Percentiles rank a stretch among this genome's conserved stretches.
Conservation (phyloP, 2,113 vertebrate genomes). For the Myotis yumanensis region DNA sequence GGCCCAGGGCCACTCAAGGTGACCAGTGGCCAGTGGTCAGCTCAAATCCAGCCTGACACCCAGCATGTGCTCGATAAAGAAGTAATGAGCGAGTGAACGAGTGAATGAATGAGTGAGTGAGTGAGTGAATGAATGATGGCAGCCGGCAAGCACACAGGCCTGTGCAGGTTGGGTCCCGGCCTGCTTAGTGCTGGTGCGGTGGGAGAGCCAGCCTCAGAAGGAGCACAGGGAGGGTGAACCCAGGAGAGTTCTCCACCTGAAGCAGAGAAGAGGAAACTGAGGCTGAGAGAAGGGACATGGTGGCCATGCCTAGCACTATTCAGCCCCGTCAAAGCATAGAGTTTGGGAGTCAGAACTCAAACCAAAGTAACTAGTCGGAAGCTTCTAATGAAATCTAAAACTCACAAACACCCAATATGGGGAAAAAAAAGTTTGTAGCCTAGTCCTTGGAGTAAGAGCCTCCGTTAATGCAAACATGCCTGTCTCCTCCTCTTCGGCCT, state of each 20-base stretch:
- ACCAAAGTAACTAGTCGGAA: background rate
- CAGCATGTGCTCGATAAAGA: background rate
- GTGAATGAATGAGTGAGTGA: no score
- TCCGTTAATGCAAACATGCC: background rate
- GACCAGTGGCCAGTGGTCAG: background rate
- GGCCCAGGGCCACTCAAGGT: background rate
- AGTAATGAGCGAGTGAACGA: background rate
- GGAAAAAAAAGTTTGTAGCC: background rate
- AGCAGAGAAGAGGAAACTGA: background rate
- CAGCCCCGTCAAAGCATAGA: background rate
- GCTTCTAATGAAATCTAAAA: slow-evolving; percentile 18
- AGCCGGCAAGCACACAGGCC: background rate
- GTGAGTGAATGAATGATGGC: background rate
- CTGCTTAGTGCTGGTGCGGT: background rate
- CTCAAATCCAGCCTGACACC: background rate
- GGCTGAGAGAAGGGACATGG: background rate
- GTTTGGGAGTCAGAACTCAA: background rate
- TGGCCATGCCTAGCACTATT: background rate
- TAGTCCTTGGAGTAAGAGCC: background rate
- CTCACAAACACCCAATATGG: background rate
- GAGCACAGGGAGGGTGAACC: background rate
- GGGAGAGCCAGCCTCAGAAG: background rate
- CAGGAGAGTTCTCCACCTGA: background rate
- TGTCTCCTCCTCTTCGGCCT: background rate
- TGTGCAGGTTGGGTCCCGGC: background rate